These are phyloP conservation scores for Chloromyia formosa DNA, from an alignment of 2,888 invertebrate genomes.

Conservation along the genomic window DNA sequence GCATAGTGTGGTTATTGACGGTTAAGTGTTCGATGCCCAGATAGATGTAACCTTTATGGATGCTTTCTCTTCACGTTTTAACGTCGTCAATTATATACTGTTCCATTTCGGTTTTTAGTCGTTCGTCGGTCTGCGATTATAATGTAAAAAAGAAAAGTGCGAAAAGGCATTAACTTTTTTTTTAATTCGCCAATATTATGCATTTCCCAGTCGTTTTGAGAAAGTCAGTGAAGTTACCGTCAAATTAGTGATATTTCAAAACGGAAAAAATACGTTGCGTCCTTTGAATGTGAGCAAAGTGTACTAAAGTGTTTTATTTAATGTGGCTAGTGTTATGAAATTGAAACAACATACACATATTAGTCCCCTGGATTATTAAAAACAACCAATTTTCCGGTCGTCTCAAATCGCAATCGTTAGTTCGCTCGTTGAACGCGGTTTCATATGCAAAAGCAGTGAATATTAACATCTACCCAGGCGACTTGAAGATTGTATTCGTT, in stretches of 20 bases:
- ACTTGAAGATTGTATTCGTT: constrained; percentile 5
- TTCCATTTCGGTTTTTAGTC: constrained; percentile 31
- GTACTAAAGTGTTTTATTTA: background rate
- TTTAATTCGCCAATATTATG: background rate
- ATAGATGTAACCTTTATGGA: constrained; percentile 40
- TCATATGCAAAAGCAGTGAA: constrained; percentile 24
- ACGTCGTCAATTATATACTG: constrained; percentile 32
- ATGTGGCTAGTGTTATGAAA: background rate
- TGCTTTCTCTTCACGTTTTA: constrained; percentile 37
- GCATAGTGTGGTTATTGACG: constrained; percentile 21
- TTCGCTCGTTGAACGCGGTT: background rate
- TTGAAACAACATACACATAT: background rate
- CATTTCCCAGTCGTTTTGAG: constrained; percentile 23
- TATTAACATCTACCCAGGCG: constrained; percentile 16
- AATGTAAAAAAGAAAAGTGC: background rate
- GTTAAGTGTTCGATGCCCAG: constrained; percentile 22
- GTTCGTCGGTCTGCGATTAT: background rate
- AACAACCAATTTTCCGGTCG: background rate
- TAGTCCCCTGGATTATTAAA: no score
- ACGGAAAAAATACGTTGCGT: background rate
- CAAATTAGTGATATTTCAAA: background rate
- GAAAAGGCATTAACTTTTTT: constrained; percentile 25
- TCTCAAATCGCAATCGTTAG: background rate
- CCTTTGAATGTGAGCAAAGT: background rate
- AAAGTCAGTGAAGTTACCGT: constrained; percentile 11